Base-by-base conservation (phyloP, 2,113 vertebrate species). In the Erinaceus europaeus region DNA sequence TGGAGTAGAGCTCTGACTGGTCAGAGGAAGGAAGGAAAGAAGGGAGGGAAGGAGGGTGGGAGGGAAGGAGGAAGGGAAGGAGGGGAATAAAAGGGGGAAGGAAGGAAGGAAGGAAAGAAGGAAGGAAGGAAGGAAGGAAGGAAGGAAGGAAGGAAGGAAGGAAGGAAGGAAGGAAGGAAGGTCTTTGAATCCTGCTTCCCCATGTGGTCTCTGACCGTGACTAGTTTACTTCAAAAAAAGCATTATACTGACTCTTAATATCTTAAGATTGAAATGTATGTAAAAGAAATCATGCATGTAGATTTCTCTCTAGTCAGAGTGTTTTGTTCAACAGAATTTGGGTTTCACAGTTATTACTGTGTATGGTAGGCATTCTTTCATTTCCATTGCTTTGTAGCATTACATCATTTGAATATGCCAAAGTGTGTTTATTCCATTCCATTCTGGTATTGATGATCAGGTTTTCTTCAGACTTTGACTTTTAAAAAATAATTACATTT, bases 101-200 rank as follows among this genome's bases (percentile, higher is more conserved):
- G n/a, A n/a, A n/a, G n/a, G n/a, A n/a, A n/a, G n/a, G n/a, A n/a
- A n/a, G n/a, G n/a, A n/a, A n/a, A n/a, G n/a, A n/a, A n/a, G n/a
- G n/a, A n/a, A n/a, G n/a, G n/a, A n/a, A n/a, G n/a, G n/a, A n/a
- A n/a, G n/a, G n/a, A n/a, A n/a, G n/a, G n/a, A n/a, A n/a, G n/a
- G n/a, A n/a, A n/a, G n/a, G n/a, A n/a, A n/a, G n/a, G n/a, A n/a
- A n/a, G n/a, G n/a, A n/a, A n/a, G n/a, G n/a, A n/a, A n/a, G n/a
- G n/a, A n/a, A n/a, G n/a, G n/a, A n/a, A n/a, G n/a, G n/a, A n/a
- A n/a, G n/a, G n/a, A n/a, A n/a, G n/a, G n/a, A n/a, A n/a, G n/a
- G n/a, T n/a, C n/a, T n/a, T n/a, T n/a, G n/a, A n/a, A n/a, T 5
- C 14, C 12, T 27, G 12, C 1, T 34, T 13, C 2, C 0, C 9